phyloP scores from a whole-genome alignment of 2,797 vertebrate species.

The Thamnophis elegans region DNA sequence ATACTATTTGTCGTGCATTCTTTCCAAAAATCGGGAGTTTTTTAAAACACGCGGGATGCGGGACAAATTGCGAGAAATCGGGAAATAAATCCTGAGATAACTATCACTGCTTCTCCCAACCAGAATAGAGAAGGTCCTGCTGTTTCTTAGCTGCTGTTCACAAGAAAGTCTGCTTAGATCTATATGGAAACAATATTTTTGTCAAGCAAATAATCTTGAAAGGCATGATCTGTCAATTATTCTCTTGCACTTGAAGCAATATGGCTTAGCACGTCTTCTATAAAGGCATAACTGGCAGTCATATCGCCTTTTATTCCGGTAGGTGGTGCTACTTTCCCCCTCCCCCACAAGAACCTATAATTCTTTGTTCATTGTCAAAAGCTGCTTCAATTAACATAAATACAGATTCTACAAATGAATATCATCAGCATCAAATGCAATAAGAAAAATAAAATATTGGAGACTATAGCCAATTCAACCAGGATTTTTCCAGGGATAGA shows the following conservation, averaged over 20 bases:
- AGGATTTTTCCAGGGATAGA: neutral
- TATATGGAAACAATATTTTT: neutral
- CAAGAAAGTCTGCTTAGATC: neutral
- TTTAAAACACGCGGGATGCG: too few species aligned
- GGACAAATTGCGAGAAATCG: too few species aligned
- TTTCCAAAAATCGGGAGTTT: too few species aligned
- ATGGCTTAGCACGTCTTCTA: neutral
- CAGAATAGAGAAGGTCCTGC: neutral
- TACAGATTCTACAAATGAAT: neutral
- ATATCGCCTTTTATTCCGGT: neutral
- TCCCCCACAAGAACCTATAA: neutral
- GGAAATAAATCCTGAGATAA: too few species aligned
- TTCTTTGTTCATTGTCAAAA: neutral
- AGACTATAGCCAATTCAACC: neutral
- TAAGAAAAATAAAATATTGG: neutral
- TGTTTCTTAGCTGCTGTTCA: neutral
- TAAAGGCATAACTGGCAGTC: neutral
- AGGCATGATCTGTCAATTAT: neutral
- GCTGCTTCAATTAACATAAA: neutral
- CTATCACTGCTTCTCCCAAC: too few species aligned
- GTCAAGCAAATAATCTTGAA: neutral
- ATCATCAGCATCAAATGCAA: neutral
- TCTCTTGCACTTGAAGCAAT: neutral
- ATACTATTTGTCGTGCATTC: too few species aligned
- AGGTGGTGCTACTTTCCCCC: too few species aligned